Conservation (phyloP, 2,797 vertebrate species). For the Hemibagrus guttatus region DNA sequence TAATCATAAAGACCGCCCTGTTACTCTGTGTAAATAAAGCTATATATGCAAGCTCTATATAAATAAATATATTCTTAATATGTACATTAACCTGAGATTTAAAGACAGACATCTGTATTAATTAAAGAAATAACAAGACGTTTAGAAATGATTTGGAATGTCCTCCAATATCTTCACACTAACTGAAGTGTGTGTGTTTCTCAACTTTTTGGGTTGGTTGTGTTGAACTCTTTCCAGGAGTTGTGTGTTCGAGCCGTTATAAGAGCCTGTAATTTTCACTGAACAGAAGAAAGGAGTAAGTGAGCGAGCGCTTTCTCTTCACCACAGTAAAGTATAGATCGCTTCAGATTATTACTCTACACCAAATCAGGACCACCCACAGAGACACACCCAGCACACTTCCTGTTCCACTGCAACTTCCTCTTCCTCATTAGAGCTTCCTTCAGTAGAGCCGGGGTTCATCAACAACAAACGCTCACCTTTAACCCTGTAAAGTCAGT, state of each 20-base stretch:
- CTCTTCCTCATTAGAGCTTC: background rate
- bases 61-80: background rate
- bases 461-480: background rate
- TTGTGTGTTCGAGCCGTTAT: background rate
- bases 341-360: background rate
- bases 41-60: background rate
- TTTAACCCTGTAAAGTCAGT: background rate
- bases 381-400: background rate
- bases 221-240: background rate
- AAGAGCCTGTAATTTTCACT: slow-evolving; percentile 5
- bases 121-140: background rate
- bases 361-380: background rate
- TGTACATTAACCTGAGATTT: background rate
- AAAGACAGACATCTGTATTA: background rate
- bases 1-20: background rate
- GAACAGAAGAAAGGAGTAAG: background rate
- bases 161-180: background rate
- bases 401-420: background rate
- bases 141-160: background rate
- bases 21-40: background rate
- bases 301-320: background rate
- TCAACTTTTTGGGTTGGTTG: background rate
- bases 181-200: background rate
- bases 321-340: background rate
- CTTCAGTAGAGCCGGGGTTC: background rate